A percentile compares a stretch with the other conserved stretches of the same genome.
phyloP scores from a whole-genome alignment of 2,888 invertebrate species.

The Drosophila meridiana region DNA sequence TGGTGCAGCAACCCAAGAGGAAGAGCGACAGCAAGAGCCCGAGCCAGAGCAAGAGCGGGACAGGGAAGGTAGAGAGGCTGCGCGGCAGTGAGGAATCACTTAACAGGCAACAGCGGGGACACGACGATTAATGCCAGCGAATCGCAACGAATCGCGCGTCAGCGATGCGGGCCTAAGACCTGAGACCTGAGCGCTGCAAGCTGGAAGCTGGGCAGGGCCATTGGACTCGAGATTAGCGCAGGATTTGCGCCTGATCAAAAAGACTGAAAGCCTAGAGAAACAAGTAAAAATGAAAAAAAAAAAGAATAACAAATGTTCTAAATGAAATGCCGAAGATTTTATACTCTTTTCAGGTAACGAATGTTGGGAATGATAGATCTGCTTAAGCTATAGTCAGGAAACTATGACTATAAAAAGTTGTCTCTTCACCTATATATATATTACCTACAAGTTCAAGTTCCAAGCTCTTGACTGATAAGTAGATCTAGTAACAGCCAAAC shows the following conservation, averaged over 20 bases:
- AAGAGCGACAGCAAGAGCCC: background rate
- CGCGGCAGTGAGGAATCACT: conserved; percentile 23
- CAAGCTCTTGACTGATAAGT: background rate
- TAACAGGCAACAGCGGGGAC: conserved; percentile 21
- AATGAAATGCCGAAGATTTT: background rate
- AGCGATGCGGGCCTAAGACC: conserved; percentile 59
- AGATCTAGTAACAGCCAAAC: background rate
- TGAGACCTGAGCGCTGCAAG: background rate
- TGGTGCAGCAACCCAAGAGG: conserved; percentile 35
- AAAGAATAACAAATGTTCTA: background rate
- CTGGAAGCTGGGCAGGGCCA: conserved; percentile 52
- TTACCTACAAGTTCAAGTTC: fast-evolving
- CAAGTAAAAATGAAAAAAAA: conserved; percentile 14
- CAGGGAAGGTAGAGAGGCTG: background rate
- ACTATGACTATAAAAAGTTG: background rate
- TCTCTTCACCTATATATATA: background rate
- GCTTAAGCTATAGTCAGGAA: background rate
- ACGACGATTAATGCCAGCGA: conserved; percentile 57
- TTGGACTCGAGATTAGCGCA: conserved; percentile 74
- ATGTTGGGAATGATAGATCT: background rate
- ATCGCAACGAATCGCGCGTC: conserved; percentile 54
- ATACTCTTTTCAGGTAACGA: background rate
- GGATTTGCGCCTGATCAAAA: conserved; percentile 73
- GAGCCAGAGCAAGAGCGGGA: background rate
- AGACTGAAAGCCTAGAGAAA: conserved; percentile 59